phyloP scores from a whole-genome alignment of 2,888 invertebrate genomes.

The Erebia aethiops region DNA sequence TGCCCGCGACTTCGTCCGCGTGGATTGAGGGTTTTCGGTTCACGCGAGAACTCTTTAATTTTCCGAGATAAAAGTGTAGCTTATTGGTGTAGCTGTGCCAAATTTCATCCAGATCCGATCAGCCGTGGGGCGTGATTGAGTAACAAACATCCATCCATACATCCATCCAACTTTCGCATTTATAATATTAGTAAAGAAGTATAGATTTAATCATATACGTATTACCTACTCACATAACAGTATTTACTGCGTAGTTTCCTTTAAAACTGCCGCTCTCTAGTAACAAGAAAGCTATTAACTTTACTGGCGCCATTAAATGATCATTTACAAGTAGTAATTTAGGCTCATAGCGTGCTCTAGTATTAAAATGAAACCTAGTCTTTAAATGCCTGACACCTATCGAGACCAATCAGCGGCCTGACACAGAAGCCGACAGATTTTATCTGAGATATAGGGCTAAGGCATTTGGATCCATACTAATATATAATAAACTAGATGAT shows the following conservation, averaged over 20 bases:
- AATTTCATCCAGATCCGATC: no score
- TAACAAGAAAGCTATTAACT: background rate
- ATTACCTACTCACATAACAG: background rate
- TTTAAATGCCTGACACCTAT: slow-evolving; percentile 16
- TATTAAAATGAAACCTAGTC: slow-evolving; percentile 24
- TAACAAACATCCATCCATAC: no score
- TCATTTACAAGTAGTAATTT: slow-evolving; percentile 15
- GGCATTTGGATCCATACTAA: no score
- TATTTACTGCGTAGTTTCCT: background rate
- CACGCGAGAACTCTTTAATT: no score
- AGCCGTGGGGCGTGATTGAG: no score
- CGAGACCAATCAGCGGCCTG: slow-evolving; percentile 18
- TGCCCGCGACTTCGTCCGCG: no score
- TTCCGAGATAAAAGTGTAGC: no score
- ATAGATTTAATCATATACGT: background rate
- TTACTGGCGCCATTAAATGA: slow-evolving; percentile 30
- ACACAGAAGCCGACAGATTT: slow-evolving; percentile 7
- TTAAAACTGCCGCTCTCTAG: background rate
- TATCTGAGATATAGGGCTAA: slow-evolving; percentile 7
- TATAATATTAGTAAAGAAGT: no score
- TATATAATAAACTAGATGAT: no score
- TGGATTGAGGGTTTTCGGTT: no score
- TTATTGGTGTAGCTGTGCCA: no score
- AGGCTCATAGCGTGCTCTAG: slow-evolving; percentile 2
- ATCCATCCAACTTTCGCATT: no score